phyloP scores from a whole-genome alignment of 2,888 invertebrate genomes.

The Hemistola chrysoprasaria region DNA sequence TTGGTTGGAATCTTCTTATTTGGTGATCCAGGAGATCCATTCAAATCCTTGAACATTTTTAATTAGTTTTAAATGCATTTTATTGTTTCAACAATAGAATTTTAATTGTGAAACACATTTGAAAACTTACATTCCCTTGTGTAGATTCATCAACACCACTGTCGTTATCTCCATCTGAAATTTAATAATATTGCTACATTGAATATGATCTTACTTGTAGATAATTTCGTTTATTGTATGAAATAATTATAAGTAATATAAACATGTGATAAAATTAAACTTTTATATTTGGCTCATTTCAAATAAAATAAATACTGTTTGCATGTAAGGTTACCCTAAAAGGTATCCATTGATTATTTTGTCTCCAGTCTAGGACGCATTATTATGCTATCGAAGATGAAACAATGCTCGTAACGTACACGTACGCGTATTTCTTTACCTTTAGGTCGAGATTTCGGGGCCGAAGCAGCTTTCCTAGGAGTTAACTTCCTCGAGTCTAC shows the following conservation, averaged over 20 bases:
- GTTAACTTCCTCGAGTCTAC: slow-evolving; percentile 64
- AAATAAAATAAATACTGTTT: slow-evolving; percentile 25
- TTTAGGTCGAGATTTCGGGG: slow-evolving; percentile 69
- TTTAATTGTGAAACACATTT: not conserved
- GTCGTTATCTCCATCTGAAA: slow-evolving; percentile 91
- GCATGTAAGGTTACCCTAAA: too few relatives aligned
- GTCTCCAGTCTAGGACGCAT: too few relatives aligned
- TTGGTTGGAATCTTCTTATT: slow-evolving; percentile 87
- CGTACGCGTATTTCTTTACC: too few relatives aligned
- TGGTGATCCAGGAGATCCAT: slow-evolving; percentile 88
- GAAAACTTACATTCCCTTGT: slow-evolving; percentile 87
- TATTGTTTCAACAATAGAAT: not conserved
- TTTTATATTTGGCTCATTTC: slow-evolving; percentile 56
- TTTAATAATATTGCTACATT: slow-evolving; percentile 27
- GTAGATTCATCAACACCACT: slow-evolving; percentile 92
- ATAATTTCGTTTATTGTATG: too few relatives aligned
- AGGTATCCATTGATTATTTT: too few relatives aligned
- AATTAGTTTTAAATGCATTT: slow-evolving; percentile 3
- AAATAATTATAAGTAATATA: too few relatives aligned
- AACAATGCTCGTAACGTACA: too few relatives aligned
- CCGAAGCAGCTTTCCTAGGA: slow-evolving; percentile 66
- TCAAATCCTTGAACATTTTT: slow-evolving; percentile 72
- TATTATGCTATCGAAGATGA: too few relatives aligned
- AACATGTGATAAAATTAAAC: slow-evolving; percentile 62
- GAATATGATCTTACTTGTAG: too few relatives aligned